Percentiles rank a stretch among this genome's conserved stretches.
Conservation (phyloP, 1,140 invertebrate genomes). For the Agrypnia vestita region DNA sequence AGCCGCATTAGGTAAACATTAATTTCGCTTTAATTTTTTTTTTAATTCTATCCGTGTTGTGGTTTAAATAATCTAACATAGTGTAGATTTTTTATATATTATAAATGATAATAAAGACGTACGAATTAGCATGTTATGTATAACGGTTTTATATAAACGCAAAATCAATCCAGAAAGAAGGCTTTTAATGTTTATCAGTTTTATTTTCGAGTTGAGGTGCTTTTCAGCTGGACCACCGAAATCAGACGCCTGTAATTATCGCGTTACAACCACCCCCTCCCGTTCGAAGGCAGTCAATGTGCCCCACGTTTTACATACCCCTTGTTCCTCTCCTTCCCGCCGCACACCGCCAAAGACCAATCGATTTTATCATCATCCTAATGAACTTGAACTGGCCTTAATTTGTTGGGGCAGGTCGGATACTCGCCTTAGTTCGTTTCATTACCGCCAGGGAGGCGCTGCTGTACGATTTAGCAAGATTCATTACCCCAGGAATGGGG, state of each 20-base stretch:
- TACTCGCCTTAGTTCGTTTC: slow-evolving; percentile 41
- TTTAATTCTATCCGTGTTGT: too few relatives aligned
- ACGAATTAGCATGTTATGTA: too few relatives aligned
- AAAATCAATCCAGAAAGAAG: too few relatives aligned
- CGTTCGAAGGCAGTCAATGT: slow-evolving; percentile 39
- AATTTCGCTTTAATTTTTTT: too few relatives aligned
- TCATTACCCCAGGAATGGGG: background rate
- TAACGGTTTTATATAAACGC: too few relatives aligned
- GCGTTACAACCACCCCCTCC: slow-evolving; percentile 52
- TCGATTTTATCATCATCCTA: slow-evolving; percentile 62
- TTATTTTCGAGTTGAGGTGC: slow-evolving; percentile 1
- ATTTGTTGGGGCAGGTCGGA: slow-evolving; percentile 59
- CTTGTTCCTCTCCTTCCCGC: background rate
- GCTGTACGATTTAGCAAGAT: background rate
- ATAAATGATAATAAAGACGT: too few relatives aligned
- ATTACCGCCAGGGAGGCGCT: slow-evolving; percentile 43
- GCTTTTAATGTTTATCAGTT: too few relatives aligned
- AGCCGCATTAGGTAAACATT: too few relatives aligned
- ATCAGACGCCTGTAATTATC: slow-evolving; percentile 59
- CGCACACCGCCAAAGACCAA: slow-evolving; percentile 30
- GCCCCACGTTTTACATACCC: slow-evolving; percentile 25
- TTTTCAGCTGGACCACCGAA: slow-evolving; percentile 2
- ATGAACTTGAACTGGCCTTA: slow-evolving; percentile 60
- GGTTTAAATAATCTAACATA: too few relatives aligned
- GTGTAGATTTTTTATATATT: too few relatives aligned